These are phyloP conservation scores for Mellivora capensis DNA, from an alignment of 2,113 vertebrate species.

Conservation along the genomic window DNA sequence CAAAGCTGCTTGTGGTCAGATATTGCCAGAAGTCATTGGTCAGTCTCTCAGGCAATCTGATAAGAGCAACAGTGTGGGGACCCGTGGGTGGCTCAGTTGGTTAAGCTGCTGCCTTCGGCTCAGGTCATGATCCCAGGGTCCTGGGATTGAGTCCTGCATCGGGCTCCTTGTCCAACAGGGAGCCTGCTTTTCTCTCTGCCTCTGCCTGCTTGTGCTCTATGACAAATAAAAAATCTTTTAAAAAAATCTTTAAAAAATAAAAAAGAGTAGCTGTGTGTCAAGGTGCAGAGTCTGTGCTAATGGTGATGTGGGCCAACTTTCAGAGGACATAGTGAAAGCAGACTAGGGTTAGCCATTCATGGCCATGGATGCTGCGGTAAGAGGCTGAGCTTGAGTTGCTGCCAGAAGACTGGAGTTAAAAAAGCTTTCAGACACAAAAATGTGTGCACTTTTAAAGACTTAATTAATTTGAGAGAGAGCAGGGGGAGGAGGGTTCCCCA, in stretches of 20 bases:
- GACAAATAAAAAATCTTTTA: too few species aligned
- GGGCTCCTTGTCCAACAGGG: too few species aligned
- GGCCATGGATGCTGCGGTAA: not conserved
- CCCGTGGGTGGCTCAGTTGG: too few species aligned
- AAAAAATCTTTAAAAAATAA: too few species aligned
- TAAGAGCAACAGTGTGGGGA: conserved; percentile 2
- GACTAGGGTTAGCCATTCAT: not conserved
- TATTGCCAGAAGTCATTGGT: not conserved
- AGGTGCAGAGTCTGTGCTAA: not conserved
- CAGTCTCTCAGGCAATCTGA: not conserved
- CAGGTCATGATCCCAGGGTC: too few species aligned
- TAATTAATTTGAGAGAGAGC: not conserved
- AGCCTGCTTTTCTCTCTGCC: too few species aligned
- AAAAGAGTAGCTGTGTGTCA: conserved; percentile 2
- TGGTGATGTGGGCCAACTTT: not conserved
- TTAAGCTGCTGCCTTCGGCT: too few species aligned
- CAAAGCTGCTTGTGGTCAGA: not conserved
- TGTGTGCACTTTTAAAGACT: not conserved
- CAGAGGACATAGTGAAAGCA: not conserved
- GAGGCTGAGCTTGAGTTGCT: not conserved
- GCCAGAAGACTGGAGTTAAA: not conserved
- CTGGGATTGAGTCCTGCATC: too few species aligned
- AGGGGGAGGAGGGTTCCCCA: not conserved
- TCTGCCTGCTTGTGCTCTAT: too few species aligned
- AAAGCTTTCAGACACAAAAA: not conserved